Percentiles rank a stretch among this genome's conserved stretches.
Conservation (phyloP, 2,113 vertebrate genomes). For the Lichenostomus cassidix region DNA sequence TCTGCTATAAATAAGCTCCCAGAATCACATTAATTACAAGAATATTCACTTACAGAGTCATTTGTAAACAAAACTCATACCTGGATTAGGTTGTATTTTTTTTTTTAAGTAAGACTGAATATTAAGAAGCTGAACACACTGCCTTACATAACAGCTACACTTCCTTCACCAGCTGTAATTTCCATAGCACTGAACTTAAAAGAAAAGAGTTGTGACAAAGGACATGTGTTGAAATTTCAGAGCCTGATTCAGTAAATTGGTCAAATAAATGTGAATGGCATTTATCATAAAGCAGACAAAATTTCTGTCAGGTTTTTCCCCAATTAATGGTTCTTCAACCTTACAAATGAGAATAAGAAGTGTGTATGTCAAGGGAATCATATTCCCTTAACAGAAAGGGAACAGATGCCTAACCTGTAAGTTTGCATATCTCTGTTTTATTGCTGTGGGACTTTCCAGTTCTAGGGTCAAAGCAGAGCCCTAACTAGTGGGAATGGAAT, state of each 20-base stretch:
- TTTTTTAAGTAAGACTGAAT: not conserved
- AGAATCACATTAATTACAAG: not conserved
- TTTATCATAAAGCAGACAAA: conserved; percentile 23
- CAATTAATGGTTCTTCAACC: not conserved
- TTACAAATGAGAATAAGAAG: conserved; percentile 1
- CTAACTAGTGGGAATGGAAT: not conserved
- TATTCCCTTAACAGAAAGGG: conserved; percentile 6
- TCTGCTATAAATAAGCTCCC: not conserved
- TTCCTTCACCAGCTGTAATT: not conserved
- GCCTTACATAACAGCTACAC: not conserved
- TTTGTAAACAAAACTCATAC: conserved; percentile 11
- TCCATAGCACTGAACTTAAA: not conserved
- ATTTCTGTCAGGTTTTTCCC: conserved; percentile 12
- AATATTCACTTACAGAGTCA: not conserved
- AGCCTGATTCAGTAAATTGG: conserved; percentile 13
- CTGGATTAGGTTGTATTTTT: not conserved
- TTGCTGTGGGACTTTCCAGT: not conserved
- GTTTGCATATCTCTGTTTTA: not conserved
- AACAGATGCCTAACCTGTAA: not conserved
- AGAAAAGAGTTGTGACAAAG: not conserved
- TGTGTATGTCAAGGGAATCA: not conserved
- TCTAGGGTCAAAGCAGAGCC: not conserved
- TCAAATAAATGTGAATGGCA: conserved; percentile 23
- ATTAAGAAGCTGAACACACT: not conserved
- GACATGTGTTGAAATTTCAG: not conserved